These are phyloP conservation scores for Pleuronectes platessa DNA, from an alignment of 2,113 vertebrate genomes.

Conservation along the genomic window DNA sequence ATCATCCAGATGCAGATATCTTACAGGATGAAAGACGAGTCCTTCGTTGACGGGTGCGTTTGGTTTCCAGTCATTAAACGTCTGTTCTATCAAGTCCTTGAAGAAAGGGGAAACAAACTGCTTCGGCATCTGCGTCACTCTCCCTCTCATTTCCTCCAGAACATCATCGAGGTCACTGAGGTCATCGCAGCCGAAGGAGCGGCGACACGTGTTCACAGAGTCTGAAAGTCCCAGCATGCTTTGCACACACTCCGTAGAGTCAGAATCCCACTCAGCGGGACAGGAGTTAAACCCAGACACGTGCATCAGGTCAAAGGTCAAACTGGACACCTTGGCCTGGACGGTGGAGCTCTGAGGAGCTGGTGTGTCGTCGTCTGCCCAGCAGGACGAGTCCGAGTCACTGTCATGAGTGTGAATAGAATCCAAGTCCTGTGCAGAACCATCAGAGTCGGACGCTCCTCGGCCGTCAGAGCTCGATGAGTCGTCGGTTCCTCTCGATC, in stretches of 20 bases:
- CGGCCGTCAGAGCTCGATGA: slow-evolving; percentile 17
- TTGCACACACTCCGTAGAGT: slow-evolving; percentile 13
- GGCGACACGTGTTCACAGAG: background rate
- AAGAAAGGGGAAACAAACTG: slow-evolving; percentile 79
- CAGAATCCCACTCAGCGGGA: slow-evolving; percentile 35
- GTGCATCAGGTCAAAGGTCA: slow-evolving; percentile 52
- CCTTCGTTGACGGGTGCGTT: slow-evolving; percentile 82
- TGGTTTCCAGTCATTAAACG: slow-evolving; percentile 59
- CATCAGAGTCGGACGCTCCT: slow-evolving; percentile 35
- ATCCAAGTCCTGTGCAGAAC: slow-evolving; percentile 26
- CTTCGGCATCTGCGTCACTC: slow-evolving; percentile 83
- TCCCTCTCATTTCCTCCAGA: slow-evolving; percentile 82
- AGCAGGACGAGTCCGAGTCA: slow-evolving; percentile 60
- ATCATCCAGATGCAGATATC: background rate
- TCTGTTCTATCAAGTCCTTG: slow-evolving; percentile 80
- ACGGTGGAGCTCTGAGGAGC: background rate
- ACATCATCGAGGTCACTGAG: slow-evolving; percentile 58
- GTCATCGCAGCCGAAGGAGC: slow-evolving; percentile 9
- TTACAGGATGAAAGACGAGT: slow-evolving; percentile 89
- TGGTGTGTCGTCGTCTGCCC: background rate
- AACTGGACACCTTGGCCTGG: background rate
- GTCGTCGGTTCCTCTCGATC: slow-evolving; percentile 1
- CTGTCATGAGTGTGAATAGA: slow-evolving; percentile 45
- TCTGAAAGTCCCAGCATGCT: slow-evolving; percentile 47
- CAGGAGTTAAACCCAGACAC: slow-evolving; percentile 52